A percentile compares a stretch with the other conserved stretches of the same genome.
phyloP scores from a whole-genome alignment of 2,113 vertebrate species.

The Rhinopithecus roxellana region DNA sequence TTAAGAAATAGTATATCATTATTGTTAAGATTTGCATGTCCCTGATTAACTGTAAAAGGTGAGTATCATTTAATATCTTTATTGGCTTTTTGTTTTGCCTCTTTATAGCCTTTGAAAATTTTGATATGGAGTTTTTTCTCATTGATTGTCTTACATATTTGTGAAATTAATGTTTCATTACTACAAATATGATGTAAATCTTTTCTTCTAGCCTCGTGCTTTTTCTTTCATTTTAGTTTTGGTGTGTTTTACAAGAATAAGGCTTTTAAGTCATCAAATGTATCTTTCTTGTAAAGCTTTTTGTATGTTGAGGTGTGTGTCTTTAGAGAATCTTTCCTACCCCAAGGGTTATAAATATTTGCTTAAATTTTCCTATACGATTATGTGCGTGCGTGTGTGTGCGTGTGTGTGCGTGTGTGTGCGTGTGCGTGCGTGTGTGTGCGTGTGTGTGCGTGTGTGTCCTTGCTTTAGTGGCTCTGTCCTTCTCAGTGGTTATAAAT shows the following conservation, averaged over 20 bases:
- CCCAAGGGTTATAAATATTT: background rate
- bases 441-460: background rate
- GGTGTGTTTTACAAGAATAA: background rate
- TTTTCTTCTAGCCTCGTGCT: background rate
- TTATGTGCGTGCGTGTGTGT: background rate
- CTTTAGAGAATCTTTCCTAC: background rate
- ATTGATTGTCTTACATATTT: background rate
- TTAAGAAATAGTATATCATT: background rate
- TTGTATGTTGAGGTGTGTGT: background rate
- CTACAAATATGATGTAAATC: background rate
- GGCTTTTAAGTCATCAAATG: background rate
- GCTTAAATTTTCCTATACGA: background rate
- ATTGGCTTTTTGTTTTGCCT: background rate
- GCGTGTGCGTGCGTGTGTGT: background rate
- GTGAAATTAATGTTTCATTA: constrained; percentile 2
- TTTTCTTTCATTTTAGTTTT: constrained; percentile 25
- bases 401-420: background rate
- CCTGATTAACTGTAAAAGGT: background rate
- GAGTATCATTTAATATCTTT: background rate
- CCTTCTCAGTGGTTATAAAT: background rate
- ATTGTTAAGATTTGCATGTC: constrained; percentile 26
- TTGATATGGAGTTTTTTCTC: background rate
- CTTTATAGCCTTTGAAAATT: background rate
- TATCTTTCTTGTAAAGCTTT: background rate
- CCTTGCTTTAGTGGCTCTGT: background rate